Conservation (phyloP, 2,888 invertebrate genomes). For the Cactoblastis cactorum region DNA sequence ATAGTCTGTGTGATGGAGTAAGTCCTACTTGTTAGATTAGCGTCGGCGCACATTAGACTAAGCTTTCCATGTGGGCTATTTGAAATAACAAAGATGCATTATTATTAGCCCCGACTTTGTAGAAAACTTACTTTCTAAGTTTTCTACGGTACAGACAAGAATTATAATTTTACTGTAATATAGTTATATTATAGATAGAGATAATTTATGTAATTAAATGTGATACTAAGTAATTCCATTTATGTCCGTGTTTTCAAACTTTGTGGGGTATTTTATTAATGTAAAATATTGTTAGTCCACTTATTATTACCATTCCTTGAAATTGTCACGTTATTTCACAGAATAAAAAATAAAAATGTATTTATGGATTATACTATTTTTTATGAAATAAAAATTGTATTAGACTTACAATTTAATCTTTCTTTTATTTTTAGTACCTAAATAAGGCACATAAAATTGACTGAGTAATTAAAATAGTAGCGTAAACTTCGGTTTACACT, state of each 20-base stretch:
- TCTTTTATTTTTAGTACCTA: background rate
- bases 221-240: conserved; percentile 14
- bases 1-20: background rate
- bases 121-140: no score
- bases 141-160: background rate
- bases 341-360: background rate
- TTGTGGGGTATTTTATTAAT: background rate
- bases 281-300: background rate
- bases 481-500: no score
- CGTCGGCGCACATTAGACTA: background rate
- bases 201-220: conserved; percentile 11
- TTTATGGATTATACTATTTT: background rate
- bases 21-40: background rate
- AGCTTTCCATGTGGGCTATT: background rate
- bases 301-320: background rate
- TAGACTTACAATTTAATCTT: background rate
- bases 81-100: no score
- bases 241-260: background rate
- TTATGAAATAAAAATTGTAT: background rate
- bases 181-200: background rate
- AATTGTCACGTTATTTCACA: background rate
- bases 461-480: no score
- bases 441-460: no score
- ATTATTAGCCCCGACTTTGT: no score
- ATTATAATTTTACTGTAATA: background rate